Conservation (phyloP, 2,888 invertebrate species). For the Agrotis segetum region DNA sequence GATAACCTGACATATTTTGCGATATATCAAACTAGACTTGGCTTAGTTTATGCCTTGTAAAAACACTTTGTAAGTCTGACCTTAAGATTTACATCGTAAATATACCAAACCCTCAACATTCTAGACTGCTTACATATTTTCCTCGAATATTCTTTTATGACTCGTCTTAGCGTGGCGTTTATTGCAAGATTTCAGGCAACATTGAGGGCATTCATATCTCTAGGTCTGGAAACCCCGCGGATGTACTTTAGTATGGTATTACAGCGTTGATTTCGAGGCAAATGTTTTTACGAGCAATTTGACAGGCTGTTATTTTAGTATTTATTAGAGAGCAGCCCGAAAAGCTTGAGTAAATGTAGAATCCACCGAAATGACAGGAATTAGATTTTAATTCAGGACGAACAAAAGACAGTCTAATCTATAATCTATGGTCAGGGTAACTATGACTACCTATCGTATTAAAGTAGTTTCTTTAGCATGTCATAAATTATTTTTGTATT, state of each 20-base stretch:
- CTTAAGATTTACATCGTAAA: not conserved
- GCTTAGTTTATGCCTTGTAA: not conserved
- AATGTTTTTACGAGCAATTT: conserved; percentile 45
- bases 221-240: conserved; percentile 23
- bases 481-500: no score
- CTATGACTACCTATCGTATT: no score
- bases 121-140: conserved; percentile 29
- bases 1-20: not conserved
- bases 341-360: no score
- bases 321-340: conserved; percentile 13
- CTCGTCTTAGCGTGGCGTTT: conserved; percentile 41
- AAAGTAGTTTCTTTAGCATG: no score
- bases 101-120: not conserved
- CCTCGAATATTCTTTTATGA: conserved; percentile 49
- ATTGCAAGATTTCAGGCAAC: conserved; percentile 50
- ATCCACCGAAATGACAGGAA: no score
- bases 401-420: no score
- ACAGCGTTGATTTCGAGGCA: conserved; percentile 31
- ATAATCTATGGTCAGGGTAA: no score
- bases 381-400: no score
- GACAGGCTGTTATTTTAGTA: conserved; percentile 32
- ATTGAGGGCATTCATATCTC: conserved; percentile 35
- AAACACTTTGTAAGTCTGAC: not conserved
- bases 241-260: conserved; percentile 33
- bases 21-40: not conserved